Evolutionary conservation across 2,113 vertebrate species (phyloP).

Genomic region (Thamnophis sirtalis): DNA sequence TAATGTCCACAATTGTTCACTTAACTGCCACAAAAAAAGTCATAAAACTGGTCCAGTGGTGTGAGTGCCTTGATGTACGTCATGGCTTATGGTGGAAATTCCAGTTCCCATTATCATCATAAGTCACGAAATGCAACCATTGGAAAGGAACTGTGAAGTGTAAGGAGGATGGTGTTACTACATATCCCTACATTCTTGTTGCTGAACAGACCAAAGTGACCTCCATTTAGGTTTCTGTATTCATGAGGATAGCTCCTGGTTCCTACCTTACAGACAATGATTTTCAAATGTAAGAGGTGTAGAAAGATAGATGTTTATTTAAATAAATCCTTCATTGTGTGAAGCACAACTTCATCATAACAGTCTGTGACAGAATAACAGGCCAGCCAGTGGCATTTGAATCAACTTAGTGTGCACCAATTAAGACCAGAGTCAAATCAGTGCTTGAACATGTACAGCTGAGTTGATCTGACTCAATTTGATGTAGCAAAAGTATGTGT

Average conservation of each 20-base stretch:
- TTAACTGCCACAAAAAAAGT: background rate
- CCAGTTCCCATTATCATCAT: background rate
- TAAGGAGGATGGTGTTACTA: background rate
- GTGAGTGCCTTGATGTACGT: background rate
- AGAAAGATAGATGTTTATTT: background rate
- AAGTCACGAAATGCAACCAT: background rate
- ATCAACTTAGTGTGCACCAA: background rate
- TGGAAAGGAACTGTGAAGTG: background rate
- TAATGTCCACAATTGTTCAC: background rate
- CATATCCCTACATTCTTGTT: background rate
- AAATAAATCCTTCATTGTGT: background rate
- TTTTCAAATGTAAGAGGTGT: background rate
- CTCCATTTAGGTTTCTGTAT: background rate
- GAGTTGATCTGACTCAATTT: background rate
- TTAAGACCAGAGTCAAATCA: background rate
- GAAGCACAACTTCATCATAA: background rate
- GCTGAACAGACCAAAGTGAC: background rate
- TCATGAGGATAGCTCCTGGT: background rate
- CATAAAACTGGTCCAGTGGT: background rate
- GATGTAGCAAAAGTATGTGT: background rate
- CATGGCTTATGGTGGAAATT: background rate
- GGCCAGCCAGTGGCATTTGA: background rate
- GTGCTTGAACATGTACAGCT: background rate
- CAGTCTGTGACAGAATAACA: background rate
- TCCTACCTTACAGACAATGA: background rate